phyloP scores from a whole-genome alignment of 2,797 vertebrate genomes.

The Onychomys arenicola region DNA sequence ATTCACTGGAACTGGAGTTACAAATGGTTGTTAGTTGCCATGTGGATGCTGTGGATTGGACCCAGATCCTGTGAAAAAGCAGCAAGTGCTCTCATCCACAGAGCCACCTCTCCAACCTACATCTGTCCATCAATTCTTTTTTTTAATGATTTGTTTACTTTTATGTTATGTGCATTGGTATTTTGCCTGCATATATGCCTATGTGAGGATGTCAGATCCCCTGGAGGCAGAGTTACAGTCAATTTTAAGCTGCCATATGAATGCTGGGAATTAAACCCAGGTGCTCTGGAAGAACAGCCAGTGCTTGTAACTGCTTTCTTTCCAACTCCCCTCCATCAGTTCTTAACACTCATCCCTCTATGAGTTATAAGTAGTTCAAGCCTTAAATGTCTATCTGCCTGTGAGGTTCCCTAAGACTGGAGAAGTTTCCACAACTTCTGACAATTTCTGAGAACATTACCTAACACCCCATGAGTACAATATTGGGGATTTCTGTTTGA shows the following conservation, averaged over 20 bases:
- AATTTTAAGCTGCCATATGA: neutral
- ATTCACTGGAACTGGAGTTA: neutral
- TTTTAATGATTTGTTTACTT: neutral
- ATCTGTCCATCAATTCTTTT: neutral
- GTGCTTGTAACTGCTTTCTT: too few relatives aligned
- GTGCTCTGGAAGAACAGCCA: neutral
- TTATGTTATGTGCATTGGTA: neutral
- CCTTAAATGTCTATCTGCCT: neutral
- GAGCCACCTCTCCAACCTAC: neutral
- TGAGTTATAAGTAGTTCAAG: neutral
- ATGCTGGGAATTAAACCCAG: neutral
- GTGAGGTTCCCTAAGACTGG: neutral
- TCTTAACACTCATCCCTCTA: conserved; percentile 29
- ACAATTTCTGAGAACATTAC: neutral
- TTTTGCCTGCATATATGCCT: neutral
- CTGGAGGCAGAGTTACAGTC: neutral
- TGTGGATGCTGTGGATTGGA: neutral
- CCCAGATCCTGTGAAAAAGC: neutral
- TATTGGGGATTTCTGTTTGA: conserved; percentile 6
- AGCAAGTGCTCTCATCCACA: neutral
- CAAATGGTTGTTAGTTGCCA: neutral
- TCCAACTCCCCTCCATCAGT: neutral
- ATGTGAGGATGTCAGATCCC: too few relatives aligned
- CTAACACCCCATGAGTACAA: neutral
- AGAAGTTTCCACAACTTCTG: conserved; percentile 4